phyloP scores from a whole-genome alignment of 2,888 invertebrate species.

The Drosophila kambysellisi region DNA sequence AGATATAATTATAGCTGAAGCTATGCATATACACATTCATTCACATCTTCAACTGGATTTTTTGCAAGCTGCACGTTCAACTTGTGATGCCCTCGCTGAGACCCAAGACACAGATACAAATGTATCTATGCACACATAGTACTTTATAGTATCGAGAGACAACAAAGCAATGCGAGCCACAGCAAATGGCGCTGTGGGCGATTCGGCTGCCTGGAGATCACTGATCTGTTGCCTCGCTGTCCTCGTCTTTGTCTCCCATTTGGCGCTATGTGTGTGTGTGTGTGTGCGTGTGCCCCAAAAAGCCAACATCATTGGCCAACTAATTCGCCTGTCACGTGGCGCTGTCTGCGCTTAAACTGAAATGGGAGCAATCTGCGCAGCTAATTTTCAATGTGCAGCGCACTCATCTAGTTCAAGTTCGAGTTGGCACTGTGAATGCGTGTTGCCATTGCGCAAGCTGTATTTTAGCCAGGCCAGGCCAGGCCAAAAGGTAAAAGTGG shows the following conservation, averaged over 20 bases:
- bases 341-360: slow-evolving; percentile 49
- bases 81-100: slow-evolving; percentile 39
- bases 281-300: slow-evolving; percentile 61
- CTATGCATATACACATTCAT: slow-evolving; percentile 8
- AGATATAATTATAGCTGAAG: neutral
- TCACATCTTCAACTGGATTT: neutral
- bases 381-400: slow-evolving; percentile 67
- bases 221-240: slow-evolving; percentile 28
- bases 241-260: slow-evolving; percentile 39
- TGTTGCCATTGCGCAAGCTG: slow-evolving; percentile 1
- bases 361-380: slow-evolving; percentile 72
- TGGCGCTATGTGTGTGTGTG: slow-evolving; percentile 2
- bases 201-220: slow-evolving; percentile 69
- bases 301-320: slow-evolving; percentile 59
- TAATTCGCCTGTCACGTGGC: slow-evolving; percentile 75
- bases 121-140: slow-evolving; percentile 3
- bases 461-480: slow-evolving; percentile 34
- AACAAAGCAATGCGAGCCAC: slow-evolving; percentile 56
- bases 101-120: slow-evolving; percentile 20
- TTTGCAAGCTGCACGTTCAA: slow-evolving; percentile 44
- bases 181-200: slow-evolving; percentile 68
- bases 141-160: slow-evolving; percentile 15
- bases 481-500: slow-evolving; percentile 63
- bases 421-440: slow-evolving; percentile 52
- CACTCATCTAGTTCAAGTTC: slow-evolving; percentile 74